A percentile compares a stretch with the other conserved stretches of the same genome.
These are phyloP conservation scores for Vireo griseus DNA, from an alignment of 2,797 vertebrate genomes.

Conservation along the genomic window DNA sequence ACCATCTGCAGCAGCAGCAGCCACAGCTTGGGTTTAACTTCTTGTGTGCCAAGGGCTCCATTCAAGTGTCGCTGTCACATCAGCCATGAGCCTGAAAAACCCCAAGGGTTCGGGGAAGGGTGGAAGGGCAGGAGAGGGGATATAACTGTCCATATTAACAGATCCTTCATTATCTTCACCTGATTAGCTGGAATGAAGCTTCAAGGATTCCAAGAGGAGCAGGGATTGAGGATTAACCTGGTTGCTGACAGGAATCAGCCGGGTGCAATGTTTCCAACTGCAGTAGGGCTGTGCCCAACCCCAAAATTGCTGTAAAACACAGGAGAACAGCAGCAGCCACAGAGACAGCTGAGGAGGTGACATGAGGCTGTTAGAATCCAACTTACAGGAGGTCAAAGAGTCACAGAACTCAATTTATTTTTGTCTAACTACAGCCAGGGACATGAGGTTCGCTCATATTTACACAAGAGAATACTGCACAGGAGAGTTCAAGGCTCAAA, in stretches of 20 bases:
- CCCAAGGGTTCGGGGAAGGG: background rate
- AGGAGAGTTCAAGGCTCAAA: background rate
- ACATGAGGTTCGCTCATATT: background rate
- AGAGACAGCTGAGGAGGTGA: background rate
- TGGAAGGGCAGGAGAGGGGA: background rate
- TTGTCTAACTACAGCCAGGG: accelerated
- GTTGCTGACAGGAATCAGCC: background rate
- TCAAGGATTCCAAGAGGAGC: background rate
- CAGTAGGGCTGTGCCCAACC: accelerated
- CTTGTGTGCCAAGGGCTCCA: background rate
- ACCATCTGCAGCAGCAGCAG: slow-evolving; percentile 27
- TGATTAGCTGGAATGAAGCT: background rate
- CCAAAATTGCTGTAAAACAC: accelerated
- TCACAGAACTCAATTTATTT: background rate
- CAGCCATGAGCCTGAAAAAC: background rate
- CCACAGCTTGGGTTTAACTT: background rate
- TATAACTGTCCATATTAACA: accelerated
- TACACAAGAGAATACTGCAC: background rate
- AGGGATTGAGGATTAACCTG: background rate
- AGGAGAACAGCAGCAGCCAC: background rate
- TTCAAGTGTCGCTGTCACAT: accelerated
- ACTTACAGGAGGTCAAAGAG: background rate
- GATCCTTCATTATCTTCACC: background rate
- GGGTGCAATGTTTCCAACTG: background rate
- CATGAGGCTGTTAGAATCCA: background rate